Conservation (phyloP, 2,113 vertebrate species). For the Numida meleagris region DNA sequence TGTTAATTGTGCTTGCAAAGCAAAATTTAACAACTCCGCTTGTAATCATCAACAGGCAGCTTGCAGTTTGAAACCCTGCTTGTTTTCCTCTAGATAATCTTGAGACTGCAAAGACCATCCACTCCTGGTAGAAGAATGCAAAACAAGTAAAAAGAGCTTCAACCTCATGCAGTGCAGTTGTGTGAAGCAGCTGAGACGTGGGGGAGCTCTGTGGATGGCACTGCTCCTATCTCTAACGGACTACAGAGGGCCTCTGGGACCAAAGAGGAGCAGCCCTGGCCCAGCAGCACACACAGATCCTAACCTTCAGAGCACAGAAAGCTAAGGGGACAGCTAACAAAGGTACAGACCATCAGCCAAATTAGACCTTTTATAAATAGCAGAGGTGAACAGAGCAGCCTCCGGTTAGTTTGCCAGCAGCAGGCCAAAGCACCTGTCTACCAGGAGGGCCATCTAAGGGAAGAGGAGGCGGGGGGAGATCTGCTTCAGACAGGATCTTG, state of each 20-base stretch:
- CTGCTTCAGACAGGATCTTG: not conserved
- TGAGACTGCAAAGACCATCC: not conserved
- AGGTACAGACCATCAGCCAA: not conserved
- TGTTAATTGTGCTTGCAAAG: conserved; percentile 11
- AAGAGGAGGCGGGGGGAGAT: not conserved
- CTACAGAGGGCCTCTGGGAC: not conserved
- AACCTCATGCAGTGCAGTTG: not conserved
- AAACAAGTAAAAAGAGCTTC: not conserved
- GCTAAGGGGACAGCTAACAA: not conserved
- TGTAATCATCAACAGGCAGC: conserved; percentile 7
- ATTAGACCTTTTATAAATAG: not conserved
- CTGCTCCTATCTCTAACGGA: not conserved
- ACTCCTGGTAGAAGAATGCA: not conserved
- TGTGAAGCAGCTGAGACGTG: not conserved
- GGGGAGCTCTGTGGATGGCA: not conserved
- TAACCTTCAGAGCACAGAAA: not conserved
- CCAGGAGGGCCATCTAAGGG: not conserved
- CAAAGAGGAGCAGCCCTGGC: not conserved
- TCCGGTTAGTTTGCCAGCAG: not conserved
- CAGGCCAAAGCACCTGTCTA: not conserved
- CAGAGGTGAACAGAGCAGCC: not conserved
- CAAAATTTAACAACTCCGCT: not conserved
- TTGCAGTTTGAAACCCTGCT: not conserved
- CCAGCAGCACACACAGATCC: not conserved
- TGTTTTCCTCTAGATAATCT: conserved; percentile 5